Base-by-base conservation (phyloP, 2,797 vertebrate genomes). In the Enteromius fasciolatus region DNA sequence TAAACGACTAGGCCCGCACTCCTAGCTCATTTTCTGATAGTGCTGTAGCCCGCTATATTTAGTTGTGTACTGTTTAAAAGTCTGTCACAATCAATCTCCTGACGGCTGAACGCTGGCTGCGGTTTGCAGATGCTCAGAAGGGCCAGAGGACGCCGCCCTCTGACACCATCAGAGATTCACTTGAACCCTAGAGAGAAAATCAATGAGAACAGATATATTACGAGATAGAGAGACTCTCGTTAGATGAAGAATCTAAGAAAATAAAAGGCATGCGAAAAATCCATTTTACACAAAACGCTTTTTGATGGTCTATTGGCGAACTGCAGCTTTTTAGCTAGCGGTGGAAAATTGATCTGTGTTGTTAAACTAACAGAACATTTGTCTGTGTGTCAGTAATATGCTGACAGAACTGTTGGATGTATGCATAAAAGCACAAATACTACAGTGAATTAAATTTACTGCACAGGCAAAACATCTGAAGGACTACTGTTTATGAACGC, bases 1-100 rank as follows among this genome's bases (percentile, higher is more conserved):
- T 94, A 94, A 94, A 94, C 93, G 92, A 95, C 93, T 82, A 92
- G 92, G 92, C 91, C 90, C 89, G 89, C 94, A 94, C 93, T 94
- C 92, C 93, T 93, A 93, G 92, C 93, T 94, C 93, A 94, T 95
- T 95, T 95, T 95, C 94, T 95, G 94, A 95, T 95, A 95, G 93
- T 93, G 92, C 87, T 88, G 91, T 87, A 90, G 76, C 63, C 92
- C 84, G 93, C 93, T 94, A 94, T 95, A 94, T 95, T 94, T 94
- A 94, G 94, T 94, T 95, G 93, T 95, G 93, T 94, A 95, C 94
- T 94, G 94, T 94, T 95, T 94, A 94, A 94, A 95, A 93, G 92
- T 92, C 92, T 93, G 93, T 94, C 93, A 94, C 93, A 93, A 94
- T 94, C 92, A 54, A 70, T 81, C 91, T 86, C 91, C 91, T 91